Evolutionary conservation across 30 jellyfish, hydroid and myxozoan genomes (phyloP).

Genomic region (Mastigias papua): DNA sequence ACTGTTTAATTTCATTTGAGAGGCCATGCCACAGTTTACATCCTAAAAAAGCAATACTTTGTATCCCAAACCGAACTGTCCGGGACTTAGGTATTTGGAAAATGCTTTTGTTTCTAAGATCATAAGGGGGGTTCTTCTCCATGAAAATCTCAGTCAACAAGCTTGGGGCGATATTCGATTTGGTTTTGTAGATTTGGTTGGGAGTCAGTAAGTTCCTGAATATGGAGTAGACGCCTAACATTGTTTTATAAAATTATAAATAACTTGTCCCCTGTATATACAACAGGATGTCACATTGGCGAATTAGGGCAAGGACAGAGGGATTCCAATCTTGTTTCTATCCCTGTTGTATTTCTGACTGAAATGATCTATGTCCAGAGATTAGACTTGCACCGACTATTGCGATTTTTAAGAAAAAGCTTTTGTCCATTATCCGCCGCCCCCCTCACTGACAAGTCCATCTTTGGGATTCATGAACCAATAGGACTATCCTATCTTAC

Average conservation of each 20-base stretch:
- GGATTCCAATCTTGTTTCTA: slow-evolving; percentile 25
- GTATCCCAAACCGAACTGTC: too few species aligned
- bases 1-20: too few species aligned
- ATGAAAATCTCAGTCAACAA: too few species aligned
- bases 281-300: slow-evolving; percentile 1
- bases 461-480: slow-evolving; percentile 49
- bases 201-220: not conserved
- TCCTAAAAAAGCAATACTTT: too few species aligned
- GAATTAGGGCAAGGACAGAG: slow-evolving; percentile 10
- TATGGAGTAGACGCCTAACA: not conserved
- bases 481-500: slow-evolving; percentile 30
- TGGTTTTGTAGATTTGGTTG: too few species aligned
- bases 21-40: too few species aligned
- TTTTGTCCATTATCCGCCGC: slow-evolving; percentile 31
- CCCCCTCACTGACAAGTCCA: slow-evolving; percentile 5
- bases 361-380: slow-evolving; percentile 33
- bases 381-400: slow-evolving; percentile 26
- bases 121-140: too few species aligned
- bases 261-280: not conserved
- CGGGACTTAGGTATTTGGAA: too few species aligned
- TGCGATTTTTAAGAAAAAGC: too few species aligned
- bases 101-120: too few species aligned
- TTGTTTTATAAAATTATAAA: not conserved
- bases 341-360: slow-evolving; percentile 19
- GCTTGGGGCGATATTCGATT: too few species aligned